These are phyloP conservation scores for Thymelicus acteon DNA, from an alignment of 2,888 invertebrate genomes.

Conservation along the genomic window DNA sequence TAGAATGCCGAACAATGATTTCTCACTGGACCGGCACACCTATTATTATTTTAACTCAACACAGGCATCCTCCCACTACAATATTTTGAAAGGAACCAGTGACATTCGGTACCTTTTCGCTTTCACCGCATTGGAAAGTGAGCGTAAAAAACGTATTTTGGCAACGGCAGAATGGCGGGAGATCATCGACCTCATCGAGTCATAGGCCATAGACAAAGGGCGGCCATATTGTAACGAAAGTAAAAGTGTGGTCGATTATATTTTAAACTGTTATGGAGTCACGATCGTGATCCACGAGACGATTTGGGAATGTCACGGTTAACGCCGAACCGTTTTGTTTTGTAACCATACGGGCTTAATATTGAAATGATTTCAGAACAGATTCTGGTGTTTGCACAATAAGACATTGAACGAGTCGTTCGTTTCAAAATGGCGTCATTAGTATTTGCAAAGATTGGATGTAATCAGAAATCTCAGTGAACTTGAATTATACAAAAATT, in stretches of 20 bases:
- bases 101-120: conserved; percentile 82
- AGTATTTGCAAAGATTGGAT: conserved; percentile 11
- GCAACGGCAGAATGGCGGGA: conserved; percentile 75
- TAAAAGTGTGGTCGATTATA: conserved; percentile 67
- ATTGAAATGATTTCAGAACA: conserved; percentile 51
- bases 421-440: conserved; percentile 37
- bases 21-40: conserved; percentile 55
- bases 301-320: conserved; percentile 83
- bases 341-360: conserved; percentile 56
- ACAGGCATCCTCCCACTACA: conserved; percentile 76
- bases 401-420: conserved; percentile 48
- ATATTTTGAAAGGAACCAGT: conserved; percentile 80
- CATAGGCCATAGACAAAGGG: conserved; percentile 79
- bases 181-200: conserved; percentile 72
- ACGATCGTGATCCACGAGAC: conserved; percentile 75
- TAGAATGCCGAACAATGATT: conserved; percentile 61
- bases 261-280: conserved; percentile 58
- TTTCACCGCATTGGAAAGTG: conserved; percentile 85
- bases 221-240: conserved; percentile 75
- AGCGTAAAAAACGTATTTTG: conserved; percentile 84
- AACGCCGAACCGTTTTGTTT: conserved; percentile 61
- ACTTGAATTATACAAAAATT: conserved; percentile 12
- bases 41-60: conserved; percentile 71
- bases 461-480: conserved; percentile 15
- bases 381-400: conserved; percentile 52